Percentiles rank a stretch among this genome's conserved stretches.
Evolutionary conservation across 2,888 invertebrate species (phyloP).

Genomic region (Drosophila subsilvestris): DNA sequence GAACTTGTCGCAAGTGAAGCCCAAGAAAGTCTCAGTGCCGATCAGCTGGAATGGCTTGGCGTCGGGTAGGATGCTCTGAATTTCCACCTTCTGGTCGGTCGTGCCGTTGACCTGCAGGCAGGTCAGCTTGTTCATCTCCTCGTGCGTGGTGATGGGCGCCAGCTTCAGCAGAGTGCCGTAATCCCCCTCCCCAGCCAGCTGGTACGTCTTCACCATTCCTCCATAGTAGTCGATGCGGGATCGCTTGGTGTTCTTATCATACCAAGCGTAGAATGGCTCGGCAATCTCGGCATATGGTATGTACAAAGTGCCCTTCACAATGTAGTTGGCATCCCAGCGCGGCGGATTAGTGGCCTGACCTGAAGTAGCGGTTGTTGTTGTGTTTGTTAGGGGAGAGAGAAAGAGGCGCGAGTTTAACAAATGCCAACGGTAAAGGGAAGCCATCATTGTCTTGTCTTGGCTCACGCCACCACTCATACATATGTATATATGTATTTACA

Average conservation of each 20-base stretch:
- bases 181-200: slow-evolving; percentile 86
- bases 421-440: slow-evolving; percentile 40
- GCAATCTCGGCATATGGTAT: slow-evolving; percentile 97
- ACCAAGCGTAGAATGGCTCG: slow-evolving; percentile 96
- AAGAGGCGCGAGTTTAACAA: slow-evolving; percentile 32
- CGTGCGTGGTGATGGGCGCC: slow-evolving; percentile 92
- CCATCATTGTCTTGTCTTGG: slow-evolving; percentile 25
- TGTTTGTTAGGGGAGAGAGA: neutral
- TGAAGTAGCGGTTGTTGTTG: slow-evolving; percentile 34
- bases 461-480: slow-evolving; percentile 46
- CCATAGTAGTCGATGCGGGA: slow-evolving; percentile 98
- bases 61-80: slow-evolving; percentile 93
- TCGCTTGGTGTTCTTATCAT: slow-evolving; percentile 89
- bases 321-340: slow-evolving; percentile 89
- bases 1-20: slow-evolving; percentile 91
- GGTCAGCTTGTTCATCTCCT: slow-evolving; percentile 89
- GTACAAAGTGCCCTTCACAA: slow-evolving; percentile 90
- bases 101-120: slow-evolving; percentile 95
- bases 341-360: slow-evolving; percentile 85
- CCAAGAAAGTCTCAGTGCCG: slow-evolving; percentile 89
- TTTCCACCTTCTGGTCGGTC: slow-evolving; percentile 85
- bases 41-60: slow-evolving; percentile 89
- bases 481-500: neutral
- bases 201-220: slow-evolving; percentile 96
- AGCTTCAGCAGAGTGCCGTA: slow-evolving; percentile 92